Evolutionary conservation across 2,797 vertebrate genomes (phyloP).

Genomic region (Pteropus rufus): DNA sequence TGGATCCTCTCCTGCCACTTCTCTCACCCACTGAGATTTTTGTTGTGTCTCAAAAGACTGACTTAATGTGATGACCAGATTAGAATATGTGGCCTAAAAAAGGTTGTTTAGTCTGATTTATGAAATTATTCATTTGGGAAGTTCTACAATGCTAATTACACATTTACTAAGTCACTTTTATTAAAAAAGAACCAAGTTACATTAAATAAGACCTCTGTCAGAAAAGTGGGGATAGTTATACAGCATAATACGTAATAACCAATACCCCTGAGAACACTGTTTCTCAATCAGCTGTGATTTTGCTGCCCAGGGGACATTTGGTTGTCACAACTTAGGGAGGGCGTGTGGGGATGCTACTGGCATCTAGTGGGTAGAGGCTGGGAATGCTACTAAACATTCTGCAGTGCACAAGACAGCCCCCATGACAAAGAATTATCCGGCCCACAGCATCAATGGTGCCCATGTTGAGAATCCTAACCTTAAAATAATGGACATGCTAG

Average conservation of each 20-base stretch:
- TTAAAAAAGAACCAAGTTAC: background rate
- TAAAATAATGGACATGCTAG: background rate
- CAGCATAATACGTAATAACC: background rate
- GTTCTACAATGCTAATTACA: background rate
- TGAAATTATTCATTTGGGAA: conserved; percentile 14
- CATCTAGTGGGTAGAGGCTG: background rate
- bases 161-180: background rate
- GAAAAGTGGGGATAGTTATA: background rate
- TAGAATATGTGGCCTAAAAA: background rate
- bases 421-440: background rate
- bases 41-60: background rate
- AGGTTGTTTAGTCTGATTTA: background rate
- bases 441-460: background rate
- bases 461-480: background rate
- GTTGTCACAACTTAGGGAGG: background rate
- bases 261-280: background rate
- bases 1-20: background rate
- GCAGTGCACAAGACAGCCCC: background rate
- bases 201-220: background rate
- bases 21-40: background rate
- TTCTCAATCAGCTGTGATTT: background rate
- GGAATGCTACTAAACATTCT: background rate
- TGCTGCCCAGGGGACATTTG: background rate
- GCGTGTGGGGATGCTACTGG: background rate
- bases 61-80: background rate